phyloP scores from a whole-genome alignment of 2,888 invertebrate genomes.

The Anagyrus pseudococci region DNA sequence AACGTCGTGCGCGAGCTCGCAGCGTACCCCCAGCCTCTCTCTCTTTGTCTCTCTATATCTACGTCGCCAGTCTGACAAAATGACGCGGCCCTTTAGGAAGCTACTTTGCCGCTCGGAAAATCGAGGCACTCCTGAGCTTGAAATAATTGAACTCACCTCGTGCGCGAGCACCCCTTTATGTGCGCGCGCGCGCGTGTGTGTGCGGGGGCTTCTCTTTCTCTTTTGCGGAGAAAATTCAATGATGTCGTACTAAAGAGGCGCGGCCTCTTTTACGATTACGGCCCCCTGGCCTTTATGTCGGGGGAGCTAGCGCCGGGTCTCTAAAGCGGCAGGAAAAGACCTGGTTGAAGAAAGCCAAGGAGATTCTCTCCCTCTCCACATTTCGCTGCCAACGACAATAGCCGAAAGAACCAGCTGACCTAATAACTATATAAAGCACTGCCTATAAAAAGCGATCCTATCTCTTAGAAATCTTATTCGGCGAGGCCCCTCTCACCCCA shows the following conservation, averaged over 20 bases:
- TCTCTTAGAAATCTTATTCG: too few relatives aligned
- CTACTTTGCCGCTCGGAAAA: background rate
- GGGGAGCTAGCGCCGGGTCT: background rate
- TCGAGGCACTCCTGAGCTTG: background rate
- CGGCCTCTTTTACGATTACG: conserved; percentile 20
- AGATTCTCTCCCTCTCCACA: too few relatives aligned
- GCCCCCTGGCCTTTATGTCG: conserved; percentile 7
- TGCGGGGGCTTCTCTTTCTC: background rate
- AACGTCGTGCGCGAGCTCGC: too few relatives aligned
- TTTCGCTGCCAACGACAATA: too few relatives aligned
- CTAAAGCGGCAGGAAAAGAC: too few relatives aligned
- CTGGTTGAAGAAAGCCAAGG: too few relatives aligned
- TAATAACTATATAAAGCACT: conserved; percentile 16
- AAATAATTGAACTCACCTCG: conserved; percentile 6
- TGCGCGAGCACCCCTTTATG: background rate
- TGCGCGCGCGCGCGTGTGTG: background rate
- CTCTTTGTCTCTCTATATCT: too few relatives aligned
- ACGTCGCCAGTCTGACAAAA: background rate
- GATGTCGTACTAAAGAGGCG: conserved; percentile 3
- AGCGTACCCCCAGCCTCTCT: too few relatives aligned
- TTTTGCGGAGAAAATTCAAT: conserved; percentile 14
- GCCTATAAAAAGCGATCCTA: too few relatives aligned
- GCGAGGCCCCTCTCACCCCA: too few relatives aligned
- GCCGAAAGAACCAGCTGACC: conserved; percentile 14
- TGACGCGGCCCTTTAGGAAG: background rate